A percentile compares a stretch with the other conserved stretches of the same genome.
These are phyloP conservation scores for Parnassius smintheus DNA, from an alignment of 2,888 invertebrate genomes.

Conservation along the genomic window DNA sequence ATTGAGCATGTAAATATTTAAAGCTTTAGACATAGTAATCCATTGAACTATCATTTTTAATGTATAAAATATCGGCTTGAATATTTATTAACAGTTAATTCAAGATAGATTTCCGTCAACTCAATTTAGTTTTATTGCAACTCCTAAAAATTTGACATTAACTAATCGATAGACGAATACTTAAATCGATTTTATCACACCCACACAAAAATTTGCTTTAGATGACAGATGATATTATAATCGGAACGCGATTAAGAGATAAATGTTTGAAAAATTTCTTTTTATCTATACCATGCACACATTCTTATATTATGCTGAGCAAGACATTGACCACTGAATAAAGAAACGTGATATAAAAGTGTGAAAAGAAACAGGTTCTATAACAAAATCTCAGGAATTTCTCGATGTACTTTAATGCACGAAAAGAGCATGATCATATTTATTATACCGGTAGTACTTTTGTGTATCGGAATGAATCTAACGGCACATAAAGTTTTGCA, in stretches of 20 bases:
- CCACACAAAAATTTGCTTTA: constrained; percentile 13
- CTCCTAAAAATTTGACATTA: constrained; percentile 24
- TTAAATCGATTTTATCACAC: constrained; percentile 10
- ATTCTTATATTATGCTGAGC: neutral
- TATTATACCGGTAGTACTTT: constrained; percentile 24
- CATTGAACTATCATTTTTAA: constrained; percentile 22
- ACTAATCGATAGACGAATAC: constrained; percentile 23
- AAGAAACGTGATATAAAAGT: neutral
- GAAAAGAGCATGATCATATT: constrained; percentile 21
- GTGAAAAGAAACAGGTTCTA: constrained; percentile 18
- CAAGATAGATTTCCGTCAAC: constrained; percentile 14
- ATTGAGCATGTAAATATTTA: constrained; percentile 18
- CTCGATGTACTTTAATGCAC: constrained; percentile 12
- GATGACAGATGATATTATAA: constrained; percentile 16
- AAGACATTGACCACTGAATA: neutral
- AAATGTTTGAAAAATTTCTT: constrained; percentile 13
- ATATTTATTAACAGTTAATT: constrained; percentile 26
- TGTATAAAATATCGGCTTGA: constrained; percentile 16
- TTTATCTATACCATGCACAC: constrained; percentile 10
- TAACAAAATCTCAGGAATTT: constrained; percentile 3
- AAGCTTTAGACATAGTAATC: constrained; percentile 10
- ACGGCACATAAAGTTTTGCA: constrained; percentile 18
- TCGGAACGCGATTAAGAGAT: constrained; percentile 13
- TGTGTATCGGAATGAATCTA: constrained; percentile 20
- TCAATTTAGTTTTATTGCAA: constrained; percentile 23